A percentile compares a stretch with the other conserved stretches of the same genome.
These are phyloP conservation scores for Aythya fuligula DNA, from an alignment of 2,797 vertebrate genomes.

Conservation along the genomic window DNA sequence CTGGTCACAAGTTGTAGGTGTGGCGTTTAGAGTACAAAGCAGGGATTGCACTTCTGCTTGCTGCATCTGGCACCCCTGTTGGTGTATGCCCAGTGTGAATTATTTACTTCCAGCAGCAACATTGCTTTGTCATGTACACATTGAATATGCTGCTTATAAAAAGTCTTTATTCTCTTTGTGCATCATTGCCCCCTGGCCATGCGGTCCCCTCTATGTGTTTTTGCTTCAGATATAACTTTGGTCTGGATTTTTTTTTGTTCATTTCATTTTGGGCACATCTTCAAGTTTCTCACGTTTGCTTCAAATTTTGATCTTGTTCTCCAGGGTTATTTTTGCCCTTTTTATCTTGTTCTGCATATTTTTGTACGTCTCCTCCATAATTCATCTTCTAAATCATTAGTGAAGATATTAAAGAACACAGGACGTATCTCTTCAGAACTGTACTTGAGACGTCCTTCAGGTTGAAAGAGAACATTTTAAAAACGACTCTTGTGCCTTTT, in stretches of 20 bases:
- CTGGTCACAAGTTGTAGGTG: fast-evolving
- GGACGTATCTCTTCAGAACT: neutral
- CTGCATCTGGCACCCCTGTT: fast-evolving
- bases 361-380: slow-evolving; percentile 6
- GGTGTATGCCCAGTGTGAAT: fast-evolving
- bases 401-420: neutral
- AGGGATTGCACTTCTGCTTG: neutral
- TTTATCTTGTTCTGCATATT: neutral
- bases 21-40: neutral
- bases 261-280: neutral
- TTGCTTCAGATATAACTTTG: neutral
- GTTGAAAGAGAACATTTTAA: neutral
- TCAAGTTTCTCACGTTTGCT: neutral
- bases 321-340: slow-evolving; percentile 8
- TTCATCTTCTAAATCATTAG: slow-evolving; percentile 9
- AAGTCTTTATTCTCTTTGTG: neutral
- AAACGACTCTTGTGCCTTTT: neutral
- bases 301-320: neutral
- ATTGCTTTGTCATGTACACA: fast-evolving
- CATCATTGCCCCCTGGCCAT: too few relatives aligned
- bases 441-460: neutral
- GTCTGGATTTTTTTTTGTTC: neutral
- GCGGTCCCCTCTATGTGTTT: neutral
- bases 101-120: neutral
- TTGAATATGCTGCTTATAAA: neutral